A percentile compares a stretch with the other conserved stretches of the same genome.
Evolutionary conservation across 2,888 invertebrate genomes (phyloP).

Genomic region (Fragum fragum): DNA sequence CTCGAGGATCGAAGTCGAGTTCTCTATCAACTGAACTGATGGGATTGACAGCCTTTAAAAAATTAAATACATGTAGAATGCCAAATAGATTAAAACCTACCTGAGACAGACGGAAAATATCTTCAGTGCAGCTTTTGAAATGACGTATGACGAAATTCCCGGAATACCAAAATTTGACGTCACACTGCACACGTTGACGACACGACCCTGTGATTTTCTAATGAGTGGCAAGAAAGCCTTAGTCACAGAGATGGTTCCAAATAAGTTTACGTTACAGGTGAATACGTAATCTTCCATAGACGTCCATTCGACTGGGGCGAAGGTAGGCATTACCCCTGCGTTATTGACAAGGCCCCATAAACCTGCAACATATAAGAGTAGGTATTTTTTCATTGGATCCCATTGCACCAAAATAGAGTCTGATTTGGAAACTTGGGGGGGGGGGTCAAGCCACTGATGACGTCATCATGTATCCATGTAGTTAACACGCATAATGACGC

Average conservation of each 20-base stretch:
- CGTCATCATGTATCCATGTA: no score
- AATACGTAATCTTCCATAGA: slow-evolving; percentile 81
- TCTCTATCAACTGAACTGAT: no score
- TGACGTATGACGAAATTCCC: slow-evolving; percentile 70
- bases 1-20: no score
- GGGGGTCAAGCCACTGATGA: no score
- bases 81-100: slow-evolving; percentile 68
- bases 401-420: no score
- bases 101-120: slow-evolving; percentile 79
- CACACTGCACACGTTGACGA: slow-evolving; percentile 81
- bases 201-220: slow-evolving; percentile 74
- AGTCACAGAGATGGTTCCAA: slow-evolving; percentile 83
- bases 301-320: slow-evolving; percentile 84
- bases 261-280: slow-evolving; percentile 80
- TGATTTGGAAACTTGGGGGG: no score
- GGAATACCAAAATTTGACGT: slow-evolving; percentile 70
- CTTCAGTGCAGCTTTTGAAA: slow-evolving; percentile 80
- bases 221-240: slow-evolving; percentile 76
- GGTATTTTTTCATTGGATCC: no score
- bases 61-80: no score
- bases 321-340: slow-evolving; percentile 77
- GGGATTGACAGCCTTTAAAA: no score
- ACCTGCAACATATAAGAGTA: no score
- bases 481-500: no score
- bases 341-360: slow-evolving; percentile 84